phyloP scores from a whole-genome alignment of 30 jellyfish, hydroid and myxozoan species.

The Hydra vulgaris region DNA sequence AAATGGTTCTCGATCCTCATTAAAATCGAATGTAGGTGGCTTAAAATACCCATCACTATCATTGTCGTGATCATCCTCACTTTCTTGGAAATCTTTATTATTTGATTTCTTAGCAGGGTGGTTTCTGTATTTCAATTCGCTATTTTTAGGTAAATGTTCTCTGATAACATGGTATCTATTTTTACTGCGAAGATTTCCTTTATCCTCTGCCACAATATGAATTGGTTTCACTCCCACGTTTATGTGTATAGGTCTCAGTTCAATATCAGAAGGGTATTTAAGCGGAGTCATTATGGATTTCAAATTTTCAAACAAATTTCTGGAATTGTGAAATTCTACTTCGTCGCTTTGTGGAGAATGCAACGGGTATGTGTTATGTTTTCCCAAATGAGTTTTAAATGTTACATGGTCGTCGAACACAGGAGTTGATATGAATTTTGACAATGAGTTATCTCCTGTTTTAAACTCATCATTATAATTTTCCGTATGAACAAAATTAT shows the following conservation, averaged over 20 bases:
- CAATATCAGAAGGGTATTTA: not conserved
- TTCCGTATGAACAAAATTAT: not conserved
- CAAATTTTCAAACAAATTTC: not conserved
- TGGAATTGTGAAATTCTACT: not conserved
- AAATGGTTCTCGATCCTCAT: not conserved
- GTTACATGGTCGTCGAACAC: not conserved
- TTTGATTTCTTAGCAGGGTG: not conserved
- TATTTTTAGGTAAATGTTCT: no score
- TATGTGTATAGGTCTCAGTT: not conserved
- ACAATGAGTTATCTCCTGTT: not conserved
- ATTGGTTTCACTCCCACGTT: not conserved
- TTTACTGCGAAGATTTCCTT: not conserved
- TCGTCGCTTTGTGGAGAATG: not conserved
- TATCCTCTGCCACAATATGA: not conserved
- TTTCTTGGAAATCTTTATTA: not conserved
- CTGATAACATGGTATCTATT: not conserved
- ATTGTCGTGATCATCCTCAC: not conserved
- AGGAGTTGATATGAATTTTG: conserved; percentile 4
- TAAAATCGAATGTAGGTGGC: not conserved
- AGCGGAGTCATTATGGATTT: conserved; percentile 1
- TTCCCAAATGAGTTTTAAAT: not conserved
- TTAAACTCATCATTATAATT: not conserved
- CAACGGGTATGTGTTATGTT: not conserved
- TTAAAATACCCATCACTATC: not conserved
- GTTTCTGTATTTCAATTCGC: not conserved